Percentiles rank a stretch among this genome's conserved stretches.
These are phyloP conservation scores for Leucophora obtusa DNA, from an alignment of 2,888 invertebrate species.

Conservation along the genomic window DNA sequence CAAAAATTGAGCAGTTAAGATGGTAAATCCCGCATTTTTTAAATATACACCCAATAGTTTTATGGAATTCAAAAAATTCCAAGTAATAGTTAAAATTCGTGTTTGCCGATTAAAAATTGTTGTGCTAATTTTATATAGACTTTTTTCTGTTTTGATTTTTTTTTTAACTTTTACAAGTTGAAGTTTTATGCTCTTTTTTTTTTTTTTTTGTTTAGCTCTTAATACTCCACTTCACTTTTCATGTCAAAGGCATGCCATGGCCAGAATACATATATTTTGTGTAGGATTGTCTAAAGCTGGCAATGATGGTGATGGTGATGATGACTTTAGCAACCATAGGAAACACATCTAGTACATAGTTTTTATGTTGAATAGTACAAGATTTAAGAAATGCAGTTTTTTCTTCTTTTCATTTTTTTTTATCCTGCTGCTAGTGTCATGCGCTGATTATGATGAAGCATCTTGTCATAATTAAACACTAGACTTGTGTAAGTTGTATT, in stretches of 20 bases:
- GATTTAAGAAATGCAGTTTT: not conserved
- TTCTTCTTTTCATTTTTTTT: slow-evolving; percentile 18
- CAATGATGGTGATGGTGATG: slow-evolving; percentile 1
- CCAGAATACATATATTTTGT: slow-evolving; percentile 41
- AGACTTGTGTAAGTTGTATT: slow-evolving; percentile 55
- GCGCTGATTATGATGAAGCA: slow-evolving; percentile 76
- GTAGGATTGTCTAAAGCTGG: slow-evolving; percentile 16
- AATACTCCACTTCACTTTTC: slow-evolving; percentile 20
- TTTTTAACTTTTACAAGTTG: not conserved
- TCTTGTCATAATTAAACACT: slow-evolving; percentile 76
- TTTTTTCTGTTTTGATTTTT: not conserved
- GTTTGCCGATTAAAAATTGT: not conserved
- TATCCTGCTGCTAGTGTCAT: slow-evolving; percentile 69
- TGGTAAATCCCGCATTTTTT: no score
- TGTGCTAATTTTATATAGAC: not conserved
- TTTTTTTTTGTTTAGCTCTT: slow-evolving; percentile 2
- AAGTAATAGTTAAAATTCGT: not conserved
- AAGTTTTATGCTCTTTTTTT: slow-evolving; percentile 38
- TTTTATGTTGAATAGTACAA: not conserved
- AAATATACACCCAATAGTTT: no score
- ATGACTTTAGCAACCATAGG: slow-evolving; percentile 6
- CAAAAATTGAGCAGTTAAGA: no score
- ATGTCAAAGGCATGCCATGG: slow-evolving; percentile 44
- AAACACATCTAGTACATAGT: not conserved
- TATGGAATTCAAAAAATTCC: no score